These are phyloP conservation scores for Cathartes aura DNA, from an alignment of 2,113 vertebrate genomes.

Conservation along the genomic window DNA sequence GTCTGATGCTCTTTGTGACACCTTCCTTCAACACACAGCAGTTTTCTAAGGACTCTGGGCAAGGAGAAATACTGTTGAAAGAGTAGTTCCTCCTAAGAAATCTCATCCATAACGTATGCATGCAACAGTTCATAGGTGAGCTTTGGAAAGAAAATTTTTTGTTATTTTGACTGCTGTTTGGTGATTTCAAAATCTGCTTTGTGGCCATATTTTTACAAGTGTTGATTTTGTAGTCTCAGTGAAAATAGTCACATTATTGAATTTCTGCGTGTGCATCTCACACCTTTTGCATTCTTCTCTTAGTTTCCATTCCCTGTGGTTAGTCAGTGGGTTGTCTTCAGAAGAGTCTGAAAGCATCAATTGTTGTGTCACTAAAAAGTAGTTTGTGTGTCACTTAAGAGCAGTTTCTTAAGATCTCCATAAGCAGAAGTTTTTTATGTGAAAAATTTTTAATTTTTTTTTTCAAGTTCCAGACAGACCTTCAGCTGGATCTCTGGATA, in stretches of 20 bases:
- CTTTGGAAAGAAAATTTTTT: background rate
- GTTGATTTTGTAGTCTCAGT: background rate
- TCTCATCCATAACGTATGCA: background rate
- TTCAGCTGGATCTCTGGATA: background rate
- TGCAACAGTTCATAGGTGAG: background rate
- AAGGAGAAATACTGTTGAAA: background rate
- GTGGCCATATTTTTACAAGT: background rate
- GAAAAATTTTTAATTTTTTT: background rate
- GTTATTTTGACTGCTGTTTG: background rate
- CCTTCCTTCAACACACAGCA: rapidly evolving
- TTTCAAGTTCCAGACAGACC: background rate
- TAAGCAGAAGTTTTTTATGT: background rate
- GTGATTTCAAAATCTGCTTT: background rate
- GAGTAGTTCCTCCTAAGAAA: background rate
- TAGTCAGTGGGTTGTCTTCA: background rate
- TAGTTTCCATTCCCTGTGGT: background rate
- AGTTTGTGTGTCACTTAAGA: background rate
- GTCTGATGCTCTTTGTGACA: background rate
- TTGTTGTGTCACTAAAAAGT: background rate
- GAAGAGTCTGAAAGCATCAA: background rate
- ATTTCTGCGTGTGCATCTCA: background rate
- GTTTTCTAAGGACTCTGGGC: background rate
- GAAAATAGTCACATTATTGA: background rate
- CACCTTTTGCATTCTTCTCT: background rate
- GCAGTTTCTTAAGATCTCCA: background rate